These are phyloP conservation scores for Syrmaticus mikado DNA, from an alignment of 2,113 vertebrate species.

Conservation along the genomic window DNA sequence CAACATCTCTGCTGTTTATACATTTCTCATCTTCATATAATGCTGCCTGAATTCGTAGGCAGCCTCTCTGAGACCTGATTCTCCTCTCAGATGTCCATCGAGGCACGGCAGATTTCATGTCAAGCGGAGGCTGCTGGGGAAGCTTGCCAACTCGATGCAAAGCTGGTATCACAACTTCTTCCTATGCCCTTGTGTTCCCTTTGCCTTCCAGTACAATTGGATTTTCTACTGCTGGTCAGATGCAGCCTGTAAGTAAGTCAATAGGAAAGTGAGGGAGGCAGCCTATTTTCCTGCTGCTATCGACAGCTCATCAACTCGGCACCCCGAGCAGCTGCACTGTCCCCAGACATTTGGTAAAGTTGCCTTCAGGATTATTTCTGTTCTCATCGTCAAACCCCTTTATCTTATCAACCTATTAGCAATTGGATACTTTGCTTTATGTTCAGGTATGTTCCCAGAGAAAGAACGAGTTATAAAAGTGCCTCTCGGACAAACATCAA, in stretches of 20 bases:
- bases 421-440: not conserved
- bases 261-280: not conserved
- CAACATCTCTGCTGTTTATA: not conserved
- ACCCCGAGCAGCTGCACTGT: not conserved
- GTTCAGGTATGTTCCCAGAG: not conserved
- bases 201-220: not conserved
- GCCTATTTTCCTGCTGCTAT: not conserved
- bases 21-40: not conserved
- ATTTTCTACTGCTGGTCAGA: not conserved
- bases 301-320: not conserved
- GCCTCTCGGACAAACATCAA: slow-evolving; percentile 40
- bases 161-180: not conserved
- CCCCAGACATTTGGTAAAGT: not conserved
- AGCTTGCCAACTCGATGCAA: rapidly evolving
- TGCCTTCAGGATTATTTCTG: not conserved
- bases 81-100: not conserved
- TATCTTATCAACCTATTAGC: not conserved
- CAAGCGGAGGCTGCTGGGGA: not conserved
- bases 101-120: not conserved
- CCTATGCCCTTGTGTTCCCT: not conserved
- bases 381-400: not conserved
- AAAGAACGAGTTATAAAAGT: slow-evolving; percentile 5
- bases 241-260: not conserved
- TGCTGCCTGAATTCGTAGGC: not conserved
- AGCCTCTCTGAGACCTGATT: rapidly evolving